A percentile compares a stretch with the other conserved stretches of the same genome.
phyloP scores from a whole-genome alignment of 2,888 invertebrate species.

The Adineta ricciae region DNA sequence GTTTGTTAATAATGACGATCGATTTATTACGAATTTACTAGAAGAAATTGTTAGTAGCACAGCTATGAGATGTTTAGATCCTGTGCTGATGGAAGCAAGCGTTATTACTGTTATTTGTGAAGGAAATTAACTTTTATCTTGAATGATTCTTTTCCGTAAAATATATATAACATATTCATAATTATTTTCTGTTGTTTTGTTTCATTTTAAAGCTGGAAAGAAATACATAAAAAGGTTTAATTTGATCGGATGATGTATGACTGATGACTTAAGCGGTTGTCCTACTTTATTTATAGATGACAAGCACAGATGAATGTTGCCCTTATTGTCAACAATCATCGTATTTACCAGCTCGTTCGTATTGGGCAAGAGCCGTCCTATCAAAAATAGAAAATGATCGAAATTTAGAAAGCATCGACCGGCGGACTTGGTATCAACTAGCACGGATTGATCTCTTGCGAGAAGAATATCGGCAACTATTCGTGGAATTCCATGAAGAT shows the following conservation, averaged over 20 bases:
- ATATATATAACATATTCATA: too few species aligned
- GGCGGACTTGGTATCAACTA: slow-evolving; percentile 26
- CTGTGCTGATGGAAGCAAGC: slow-evolving; percentile 83
- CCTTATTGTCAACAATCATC: not conserved
- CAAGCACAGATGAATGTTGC: not conserved
- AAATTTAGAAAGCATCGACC: slow-evolving; percentile 26
- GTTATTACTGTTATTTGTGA: slow-evolving; percentile 52
- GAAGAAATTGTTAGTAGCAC: slow-evolving; percentile 92
- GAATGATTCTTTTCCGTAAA: too few species aligned
- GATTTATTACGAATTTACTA: slow-evolving; percentile 48
- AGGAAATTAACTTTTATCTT: not conserved
- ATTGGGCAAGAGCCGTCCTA: slow-evolving; percentile 22
- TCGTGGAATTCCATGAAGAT: slow-evolving; percentile 53
- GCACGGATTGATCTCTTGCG: not conserved
- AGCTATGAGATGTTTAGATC: slow-evolving; percentile 82
- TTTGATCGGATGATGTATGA: too few species aligned
- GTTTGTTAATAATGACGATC: slow-evolving; percentile 77
- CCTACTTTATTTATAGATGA: not conserved
- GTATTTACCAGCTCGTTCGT: slow-evolving; percentile 10
- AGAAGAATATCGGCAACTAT: not conserved
- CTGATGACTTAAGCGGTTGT: too few species aligned
- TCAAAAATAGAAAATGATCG: slow-evolving; percentile 30
- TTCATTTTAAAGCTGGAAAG: too few species aligned
- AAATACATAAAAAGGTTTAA: too few species aligned
- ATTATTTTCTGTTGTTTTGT: too few species aligned